Evolutionary conservation across 1,140 invertebrate species (phyloP).

Genomic region (Zophobas morio): DNA sequence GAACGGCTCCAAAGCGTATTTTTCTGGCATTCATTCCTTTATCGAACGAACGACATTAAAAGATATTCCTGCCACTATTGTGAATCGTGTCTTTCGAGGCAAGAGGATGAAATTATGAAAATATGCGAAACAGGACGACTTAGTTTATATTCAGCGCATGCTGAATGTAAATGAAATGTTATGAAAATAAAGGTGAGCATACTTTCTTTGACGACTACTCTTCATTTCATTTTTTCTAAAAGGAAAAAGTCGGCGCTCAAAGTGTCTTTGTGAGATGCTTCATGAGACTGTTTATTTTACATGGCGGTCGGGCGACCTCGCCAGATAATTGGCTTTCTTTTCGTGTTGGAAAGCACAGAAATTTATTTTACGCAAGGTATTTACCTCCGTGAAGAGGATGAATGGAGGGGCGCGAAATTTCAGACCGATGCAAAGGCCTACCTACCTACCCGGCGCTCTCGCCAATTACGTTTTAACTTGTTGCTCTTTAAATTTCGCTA

Average conservation of each 20-base stretch:
- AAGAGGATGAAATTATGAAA: not conserved
- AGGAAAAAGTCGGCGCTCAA: not conserved
- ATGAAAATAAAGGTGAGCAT: conserved; percentile 5
- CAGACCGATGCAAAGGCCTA: too few species aligned
- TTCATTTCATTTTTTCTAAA: conserved; percentile 29
- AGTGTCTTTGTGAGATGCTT: conserved; percentile 28
- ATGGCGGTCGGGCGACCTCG: not conserved
- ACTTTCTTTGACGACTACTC: not conserved
- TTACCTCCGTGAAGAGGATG: conserved; percentile 3
- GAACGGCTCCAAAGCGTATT: too few species aligned
- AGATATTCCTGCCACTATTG: not conserved
- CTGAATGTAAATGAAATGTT: conserved; percentile 15
- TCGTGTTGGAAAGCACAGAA: not conserved
- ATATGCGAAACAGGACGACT: conserved; percentile 3
- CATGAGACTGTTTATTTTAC: conserved; percentile 6
- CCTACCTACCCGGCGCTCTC: too few species aligned
- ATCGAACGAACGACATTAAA: not conserved
- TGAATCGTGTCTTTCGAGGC: not conserved
- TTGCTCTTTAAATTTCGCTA: too few species aligned
- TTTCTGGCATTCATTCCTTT: too few species aligned
- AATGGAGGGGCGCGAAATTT: too few species aligned
- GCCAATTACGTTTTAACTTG: too few species aligned
- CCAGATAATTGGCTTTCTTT: not conserved
- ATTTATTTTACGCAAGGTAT: conserved; percentile 47
- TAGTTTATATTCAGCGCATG: not conserved